A percentile compares a stretch with the other conserved stretches of the same genome.
Evolutionary conservation across 30 jellyfish, hydroid and myxozoan genomes (phyloP).

Genomic region (Aurelia aurita complex sp. Pacific): DNA sequence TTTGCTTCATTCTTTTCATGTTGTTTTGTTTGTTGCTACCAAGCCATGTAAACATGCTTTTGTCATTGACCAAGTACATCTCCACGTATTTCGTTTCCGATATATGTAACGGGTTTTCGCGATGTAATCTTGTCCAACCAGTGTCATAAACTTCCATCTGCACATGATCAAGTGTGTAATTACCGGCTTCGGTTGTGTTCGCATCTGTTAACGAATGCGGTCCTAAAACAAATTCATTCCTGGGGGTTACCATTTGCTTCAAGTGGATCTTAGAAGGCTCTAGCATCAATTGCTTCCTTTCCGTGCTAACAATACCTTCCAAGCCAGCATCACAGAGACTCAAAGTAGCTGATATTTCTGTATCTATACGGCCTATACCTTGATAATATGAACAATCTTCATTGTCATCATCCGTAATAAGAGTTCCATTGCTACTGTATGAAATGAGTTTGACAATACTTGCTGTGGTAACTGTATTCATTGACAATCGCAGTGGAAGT

Average conservation of each 20-base stretch:
- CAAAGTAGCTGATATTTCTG: slow-evolving; percentile 7
- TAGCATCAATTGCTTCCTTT: not conserved
- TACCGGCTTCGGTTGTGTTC: not conserved
- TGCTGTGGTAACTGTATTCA: not conserved
- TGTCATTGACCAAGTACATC: slow-evolving; percentile 68
- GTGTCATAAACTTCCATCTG: not conserved
- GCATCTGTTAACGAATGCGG: slow-evolving; percentile 36
- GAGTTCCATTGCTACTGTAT: not conserved
- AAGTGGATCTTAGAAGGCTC: not conserved
- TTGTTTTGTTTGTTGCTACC: slow-evolving; percentile 33
- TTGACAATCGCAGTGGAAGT: not conserved
- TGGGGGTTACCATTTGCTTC: not conserved
- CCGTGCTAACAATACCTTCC: slow-evolving; percentile 7
- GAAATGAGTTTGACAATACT: slow-evolving; percentile 13
- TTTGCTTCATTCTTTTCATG: slow-evolving; percentile 42
- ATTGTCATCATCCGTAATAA: not conserved
- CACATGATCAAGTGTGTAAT: not conserved
- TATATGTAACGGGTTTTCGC: not conserved
- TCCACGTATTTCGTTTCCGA: slow-evolving; percentile 62
- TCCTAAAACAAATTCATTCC: slow-evolving; percentile 30
- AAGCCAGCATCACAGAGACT: slow-evolving; percentile 1
- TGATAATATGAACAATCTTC: slow-evolving; percentile 22
- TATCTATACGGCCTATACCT: not conserved
- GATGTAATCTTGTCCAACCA: not conserved
- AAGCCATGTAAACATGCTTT: slow-evolving; percentile 30